These are phyloP conservation scores for Halictus ligatus DNA, from an alignment of 2,888 invertebrate genomes.

Conservation along the genomic window DNA sequence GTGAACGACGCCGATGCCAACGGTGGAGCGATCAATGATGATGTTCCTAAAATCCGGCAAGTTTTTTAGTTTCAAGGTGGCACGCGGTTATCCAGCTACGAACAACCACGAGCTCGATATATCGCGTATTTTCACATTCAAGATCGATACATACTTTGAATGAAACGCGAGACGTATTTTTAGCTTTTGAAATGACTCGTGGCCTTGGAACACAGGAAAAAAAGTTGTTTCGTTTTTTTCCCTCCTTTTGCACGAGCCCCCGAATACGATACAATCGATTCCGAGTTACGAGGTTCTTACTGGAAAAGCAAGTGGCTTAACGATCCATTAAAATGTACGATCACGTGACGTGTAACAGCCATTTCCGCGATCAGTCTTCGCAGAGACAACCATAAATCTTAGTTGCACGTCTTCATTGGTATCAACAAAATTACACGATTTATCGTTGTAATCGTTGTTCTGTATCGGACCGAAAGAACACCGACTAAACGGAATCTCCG, in stretches of 20 bases:
- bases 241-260: background rate
- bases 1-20: slow-evolving; percentile 30
- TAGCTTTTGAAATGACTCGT: background rate
- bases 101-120: background rate
- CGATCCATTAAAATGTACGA: slow-evolving; percentile 37
- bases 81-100: background rate
- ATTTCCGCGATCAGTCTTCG: slow-evolving; percentile 29
- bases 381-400: background rate
- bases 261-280: slow-evolving; percentile 8
- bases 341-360: slow-evolving; percentile 24
- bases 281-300: slow-evolving; percentile 13
- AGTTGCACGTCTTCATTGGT: background rate
- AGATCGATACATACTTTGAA: background rate
- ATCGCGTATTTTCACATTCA: background rate
- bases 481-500: too few relatives aligned
- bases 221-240: slow-evolving; percentile 1
- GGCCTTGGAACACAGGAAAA: slow-evolving; percentile 26
- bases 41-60: background rate
- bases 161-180: background rate
- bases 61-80: background rate
- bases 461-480: background rate
- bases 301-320: slow-evolving; percentile 33
- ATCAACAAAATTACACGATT: background rate
- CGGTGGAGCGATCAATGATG: background rate
- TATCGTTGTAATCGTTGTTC: background rate